Percentiles rank a stretch among this genome's conserved stretches.
These are phyloP conservation scores for Siderastrea siderea DNA, from an alignment of 92 coral and sea anemone species.

Conservation along the genomic window DNA sequence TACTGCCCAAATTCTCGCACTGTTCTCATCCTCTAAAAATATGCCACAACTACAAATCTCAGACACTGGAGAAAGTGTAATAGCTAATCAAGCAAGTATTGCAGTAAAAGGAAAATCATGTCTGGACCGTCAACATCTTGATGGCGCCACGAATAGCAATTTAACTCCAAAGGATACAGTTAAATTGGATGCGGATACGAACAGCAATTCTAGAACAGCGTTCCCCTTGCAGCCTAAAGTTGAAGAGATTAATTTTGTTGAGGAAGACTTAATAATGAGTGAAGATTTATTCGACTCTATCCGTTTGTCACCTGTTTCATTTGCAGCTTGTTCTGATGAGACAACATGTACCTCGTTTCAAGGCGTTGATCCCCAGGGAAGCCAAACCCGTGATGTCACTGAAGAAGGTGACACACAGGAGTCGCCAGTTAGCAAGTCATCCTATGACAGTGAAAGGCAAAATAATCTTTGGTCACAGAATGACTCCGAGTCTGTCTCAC, in stretches of 20 bases:
- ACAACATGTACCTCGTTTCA: neutral
- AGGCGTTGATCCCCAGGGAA: neutral
- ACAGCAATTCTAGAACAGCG: neutral
- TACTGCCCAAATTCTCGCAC: constrained; percentile 67
- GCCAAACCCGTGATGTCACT: neutral
- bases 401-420: neutral
- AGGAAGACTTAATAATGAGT: neutral
- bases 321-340: constrained; percentile 9
- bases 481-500: constrained; percentile 45
- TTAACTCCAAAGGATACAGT: neutral
- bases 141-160: neutral
- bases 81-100: neutral
- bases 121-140: neutral
- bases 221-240: neutral
- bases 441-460: neutral
- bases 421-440: neutral
- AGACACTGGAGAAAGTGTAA: neutral
- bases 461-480: constrained; percentile 5
- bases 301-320: constrained; percentile 21
- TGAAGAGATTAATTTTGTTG: neutral
- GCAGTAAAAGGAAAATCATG: neutral
- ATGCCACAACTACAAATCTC: neutral
- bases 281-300: constrained; percentile 7
- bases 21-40: constrained; percentile 38
- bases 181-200: neutral